A percentile compares a stretch with the other conserved stretches of the same genome.
These are phyloP conservation scores for Stenopsyche tienmushanensis DNA, from an alignment of 1,140 invertebrate species.

Conservation along the genomic window DNA sequence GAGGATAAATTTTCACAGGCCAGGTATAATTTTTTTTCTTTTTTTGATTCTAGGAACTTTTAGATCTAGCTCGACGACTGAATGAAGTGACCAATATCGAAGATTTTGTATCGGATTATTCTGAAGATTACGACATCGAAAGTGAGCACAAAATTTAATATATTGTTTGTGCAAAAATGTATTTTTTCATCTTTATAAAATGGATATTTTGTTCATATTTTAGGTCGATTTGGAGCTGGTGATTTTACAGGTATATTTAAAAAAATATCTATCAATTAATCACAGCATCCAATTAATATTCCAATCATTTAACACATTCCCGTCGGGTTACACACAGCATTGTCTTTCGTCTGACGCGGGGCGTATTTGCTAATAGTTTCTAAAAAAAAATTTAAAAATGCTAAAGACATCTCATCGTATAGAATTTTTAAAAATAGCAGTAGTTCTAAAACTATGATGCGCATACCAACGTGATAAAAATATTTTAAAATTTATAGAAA, in stretches of 20 bases:
- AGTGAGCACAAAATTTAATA: conserved; percentile 2
- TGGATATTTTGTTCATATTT: background rate
- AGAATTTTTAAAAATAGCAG: too few species aligned
- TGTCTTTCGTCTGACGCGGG: too few species aligned
- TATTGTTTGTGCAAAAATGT: background rate
- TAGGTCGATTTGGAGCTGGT: background rate
- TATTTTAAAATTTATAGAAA: too few species aligned
- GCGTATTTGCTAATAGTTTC: too few species aligned
- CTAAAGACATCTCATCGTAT: too few species aligned
- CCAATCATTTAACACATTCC: too few species aligned
- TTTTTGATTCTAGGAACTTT: conserved; percentile 8
- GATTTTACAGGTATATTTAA: conserved; percentile 1
- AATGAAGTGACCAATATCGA: conserved; percentile 15
- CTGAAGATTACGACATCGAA: background rate
- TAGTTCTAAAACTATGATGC: too few species aligned
- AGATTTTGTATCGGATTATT: background rate
- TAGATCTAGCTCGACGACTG: conserved; percentile 4
- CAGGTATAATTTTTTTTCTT: conserved; percentile 5
- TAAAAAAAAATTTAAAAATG: too few species aligned
- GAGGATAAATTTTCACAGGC: too few species aligned
- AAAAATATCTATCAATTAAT: background rate
- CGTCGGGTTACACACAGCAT: too few species aligned
- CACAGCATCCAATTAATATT: background rate
- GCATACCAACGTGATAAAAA: too few species aligned
- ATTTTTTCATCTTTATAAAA: background rate